Evolutionary conservation across 64 coral and sea anemone species (phyloP), one percentile per base, ranked within the genome.

Genomic region (Dendrophyllia cribrosa): DNA sequence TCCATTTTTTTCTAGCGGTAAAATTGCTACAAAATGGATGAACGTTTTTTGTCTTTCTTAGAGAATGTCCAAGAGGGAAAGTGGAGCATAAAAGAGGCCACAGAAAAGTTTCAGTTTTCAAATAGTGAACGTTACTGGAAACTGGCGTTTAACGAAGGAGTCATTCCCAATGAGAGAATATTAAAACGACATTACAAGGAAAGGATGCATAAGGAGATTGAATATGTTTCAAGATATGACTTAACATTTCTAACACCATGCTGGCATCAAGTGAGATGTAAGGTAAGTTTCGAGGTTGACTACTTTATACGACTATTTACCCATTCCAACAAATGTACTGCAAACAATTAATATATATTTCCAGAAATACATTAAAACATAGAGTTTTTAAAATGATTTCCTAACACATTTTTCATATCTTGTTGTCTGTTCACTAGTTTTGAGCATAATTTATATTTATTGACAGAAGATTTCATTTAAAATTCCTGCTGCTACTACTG

Each of bases 171-270:
- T 6, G 79, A 62, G 7, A 61, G 8, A 64, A 19, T 65, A 7
- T 82, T 82, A 5, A 12, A 59, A 60, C 5, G 12, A 43, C 10
- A 58, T 60, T 51, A 11, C 5, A 3, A 4, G 16, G 44, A 65
- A 4, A 65, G 59, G 4, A 49, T 23, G 3, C 12, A 26, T 9
- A 43, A 46, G 43, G 79, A 83, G 25, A 43, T 68, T 21, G 65
- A 22, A 22, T 68, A 68, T 68, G 19, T 12, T 1, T 6, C 79
- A 48, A 83, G 79, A 83, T 83, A 83, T 65, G 79, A 83, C 20
- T 83, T 83, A 47, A 83, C 79, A 13, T 83, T n/a, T 13, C 43
- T 65, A 17, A 19, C 59, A 10, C 79, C 79, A 9, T 10, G 59
- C 14, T 19, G 17, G 9, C 23, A n/a, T 44, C 15, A 83, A 48